Evolutionary conservation across 2,113 vertebrate species (phyloP).

Genomic region (Podilymbus podiceps): DNA sequence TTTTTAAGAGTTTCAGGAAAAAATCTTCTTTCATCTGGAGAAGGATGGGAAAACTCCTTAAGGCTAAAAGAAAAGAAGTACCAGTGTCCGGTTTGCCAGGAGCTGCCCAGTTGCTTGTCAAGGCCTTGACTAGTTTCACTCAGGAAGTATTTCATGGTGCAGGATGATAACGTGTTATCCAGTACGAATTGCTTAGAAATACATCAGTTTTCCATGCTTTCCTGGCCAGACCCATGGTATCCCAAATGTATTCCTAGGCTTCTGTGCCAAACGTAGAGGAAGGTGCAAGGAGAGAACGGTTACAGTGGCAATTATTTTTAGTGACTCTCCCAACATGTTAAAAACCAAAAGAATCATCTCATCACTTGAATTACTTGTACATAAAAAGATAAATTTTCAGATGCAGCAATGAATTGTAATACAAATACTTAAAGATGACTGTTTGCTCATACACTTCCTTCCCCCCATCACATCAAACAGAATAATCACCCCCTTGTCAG

Average conservation of each 20-base stretch:
- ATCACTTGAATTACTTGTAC: background rate
- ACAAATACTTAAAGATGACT: background rate
- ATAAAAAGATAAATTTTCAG: background rate
- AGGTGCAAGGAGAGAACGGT: background rate
- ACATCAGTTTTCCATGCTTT: background rate
- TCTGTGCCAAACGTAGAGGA: background rate
- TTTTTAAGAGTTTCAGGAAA: background rate
- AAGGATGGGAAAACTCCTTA: background rate
- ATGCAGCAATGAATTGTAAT: background rate
- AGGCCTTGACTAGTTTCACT: background rate
- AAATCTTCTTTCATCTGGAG: background rate
- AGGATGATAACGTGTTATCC: background rate
- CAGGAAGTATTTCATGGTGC: background rate
- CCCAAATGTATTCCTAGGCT: background rate
- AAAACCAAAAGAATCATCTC: background rate
- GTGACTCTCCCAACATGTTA: background rate
- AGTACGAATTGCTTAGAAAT: background rate
- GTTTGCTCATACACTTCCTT: background rate
- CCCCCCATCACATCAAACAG: background rate
- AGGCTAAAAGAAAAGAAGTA: background rate
- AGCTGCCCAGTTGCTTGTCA: background rate
- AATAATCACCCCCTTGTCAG: accelerated
- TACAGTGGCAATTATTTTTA: background rate
- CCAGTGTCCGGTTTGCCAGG: background rate
- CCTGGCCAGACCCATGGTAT: background rate